A percentile compares a stretch with the other conserved stretches of the same genome.
phyloP scores from a whole-genome alignment of 2,888 invertebrate genomes.

The Pollenia angustigena region DNA sequence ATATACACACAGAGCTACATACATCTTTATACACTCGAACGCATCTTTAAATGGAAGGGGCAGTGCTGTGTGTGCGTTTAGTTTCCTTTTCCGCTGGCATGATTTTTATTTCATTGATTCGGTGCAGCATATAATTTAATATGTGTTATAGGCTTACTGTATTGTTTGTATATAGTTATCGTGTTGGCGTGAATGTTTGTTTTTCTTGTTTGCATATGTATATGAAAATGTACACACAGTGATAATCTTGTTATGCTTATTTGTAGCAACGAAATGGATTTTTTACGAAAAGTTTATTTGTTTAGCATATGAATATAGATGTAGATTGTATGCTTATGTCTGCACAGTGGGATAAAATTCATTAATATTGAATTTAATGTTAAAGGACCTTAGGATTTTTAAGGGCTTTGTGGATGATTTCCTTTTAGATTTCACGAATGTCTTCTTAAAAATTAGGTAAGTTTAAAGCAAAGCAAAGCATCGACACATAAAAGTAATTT shows the following conservation, averaged over 20 bases:
- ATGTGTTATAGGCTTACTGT: conserved; percentile 39
- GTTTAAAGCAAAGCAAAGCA: too few species aligned
- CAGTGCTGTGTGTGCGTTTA: conserved; percentile 3
- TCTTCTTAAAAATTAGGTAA: too few species aligned
- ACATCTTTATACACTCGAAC: background rate
- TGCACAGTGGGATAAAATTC: conserved; percentile 31
- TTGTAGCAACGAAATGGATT: conserved; percentile 69
- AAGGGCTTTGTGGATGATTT: too few species aligned
- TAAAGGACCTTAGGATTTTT: too few species aligned
- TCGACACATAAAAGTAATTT: too few species aligned
- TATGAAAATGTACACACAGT: background rate
- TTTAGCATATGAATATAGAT: conserved; percentile 64
- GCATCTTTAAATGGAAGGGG: conserved; percentile 3
- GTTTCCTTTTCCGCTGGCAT: conserved; percentile 44
- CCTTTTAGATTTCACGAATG: too few species aligned
- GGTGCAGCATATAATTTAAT: conserved; percentile 58
- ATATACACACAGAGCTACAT: conserved; percentile 75
- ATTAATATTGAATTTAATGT: background rate
- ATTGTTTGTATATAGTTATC: conserved; percentile 9
- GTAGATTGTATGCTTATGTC: conserved; percentile 37
- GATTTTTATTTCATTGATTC: conserved; percentile 49
- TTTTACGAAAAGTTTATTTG: conserved; percentile 55
- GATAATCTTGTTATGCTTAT: conserved; percentile 70
- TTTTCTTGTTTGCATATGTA: conserved; percentile 11
- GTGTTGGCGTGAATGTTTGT: conserved; percentile 16